Conservation (phyloP, 2,888 invertebrate genomes). For the Salticus scenicus region DNA sequence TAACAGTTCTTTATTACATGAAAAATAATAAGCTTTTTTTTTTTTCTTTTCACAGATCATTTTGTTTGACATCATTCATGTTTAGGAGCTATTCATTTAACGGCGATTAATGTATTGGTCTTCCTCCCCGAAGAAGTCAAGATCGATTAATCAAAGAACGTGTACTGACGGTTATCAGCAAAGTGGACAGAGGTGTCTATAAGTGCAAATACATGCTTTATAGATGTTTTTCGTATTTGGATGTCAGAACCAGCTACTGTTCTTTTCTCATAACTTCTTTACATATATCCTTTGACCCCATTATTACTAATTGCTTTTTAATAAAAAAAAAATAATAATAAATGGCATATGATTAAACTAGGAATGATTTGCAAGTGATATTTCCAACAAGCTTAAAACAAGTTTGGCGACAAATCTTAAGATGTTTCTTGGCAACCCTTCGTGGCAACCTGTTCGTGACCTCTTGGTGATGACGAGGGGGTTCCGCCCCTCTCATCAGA, state of each 20-base stretch:
- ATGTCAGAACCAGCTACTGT: not conserved
- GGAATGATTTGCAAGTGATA: not conserved
- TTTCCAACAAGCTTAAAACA: not conserved
- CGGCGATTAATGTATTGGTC: no score
- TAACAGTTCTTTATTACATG: no score
- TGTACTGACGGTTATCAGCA: not conserved
- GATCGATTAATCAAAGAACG: not conserved
- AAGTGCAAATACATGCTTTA: not conserved
- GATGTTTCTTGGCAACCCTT: not conserved
- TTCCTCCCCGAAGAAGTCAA: no score
- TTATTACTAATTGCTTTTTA: not conserved
- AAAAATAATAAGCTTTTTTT: no score
- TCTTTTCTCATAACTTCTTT: not conserved
- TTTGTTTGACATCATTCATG: no score
- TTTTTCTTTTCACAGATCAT: no score
- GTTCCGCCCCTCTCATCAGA: conserved; percentile 12
- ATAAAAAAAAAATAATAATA: not conserved
- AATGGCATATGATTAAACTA: no score
- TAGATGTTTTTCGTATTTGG: not conserved
- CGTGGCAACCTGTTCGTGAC: not conserved
- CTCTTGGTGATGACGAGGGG: conserved; percentile 5
- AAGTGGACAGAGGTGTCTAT: not conserved
- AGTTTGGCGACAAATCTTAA: not conserved
- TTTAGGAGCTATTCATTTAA: no score
- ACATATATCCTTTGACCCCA: not conserved